Percentiles rank a stretch among this genome's conserved stretches.
phyloP scores from a whole-genome alignment of 2,113 vertebrate genomes.

The Zingel zingel region DNA sequence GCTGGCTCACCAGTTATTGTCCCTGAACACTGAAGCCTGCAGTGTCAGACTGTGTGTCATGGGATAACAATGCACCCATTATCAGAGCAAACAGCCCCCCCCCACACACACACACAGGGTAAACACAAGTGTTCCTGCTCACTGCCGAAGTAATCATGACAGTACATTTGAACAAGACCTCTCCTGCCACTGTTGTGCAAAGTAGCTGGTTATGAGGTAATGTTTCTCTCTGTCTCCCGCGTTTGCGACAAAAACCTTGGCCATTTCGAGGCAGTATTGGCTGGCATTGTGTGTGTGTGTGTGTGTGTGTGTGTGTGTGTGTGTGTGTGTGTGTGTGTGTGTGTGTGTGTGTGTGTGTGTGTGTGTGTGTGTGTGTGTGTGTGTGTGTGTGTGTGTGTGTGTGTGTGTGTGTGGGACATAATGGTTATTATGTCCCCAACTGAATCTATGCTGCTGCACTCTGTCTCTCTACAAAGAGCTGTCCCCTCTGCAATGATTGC shows the following conservation, averaged over 20 bases:
- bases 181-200: constrained; percentile 31
- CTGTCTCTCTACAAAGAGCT: constrained; percentile 42
- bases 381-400: constrained; percentile 41
- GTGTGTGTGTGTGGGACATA: constrained; percentile 2
- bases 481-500: constrained; percentile 40
- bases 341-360: constrained; percentile 45
- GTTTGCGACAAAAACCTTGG: constrained; percentile 45
- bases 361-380: not conserved
- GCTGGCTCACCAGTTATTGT: constrained; percentile 56
- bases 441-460: constrained; percentile 66
- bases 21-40: constrained; percentile 41
- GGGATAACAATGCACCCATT: constrained; percentile 65
- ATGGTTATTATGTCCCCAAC: constrained; percentile 70
- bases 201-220: constrained; percentile 35
- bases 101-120: constrained; percentile 9
- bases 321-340: constrained; percentile 26
- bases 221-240: not conserved
- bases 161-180: constrained; percentile 52
- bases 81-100: constrained; percentile 47
- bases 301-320: constrained; percentile 9
- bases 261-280: constrained; percentile 69
- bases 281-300: constrained; percentile 51
- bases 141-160: constrained; percentile 42
- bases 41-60: constrained; percentile 53
- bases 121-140: constrained; percentile 50